Conservation (phyloP, 2,797 vertebrate species). For the Galagoides demidoff region DNA sequence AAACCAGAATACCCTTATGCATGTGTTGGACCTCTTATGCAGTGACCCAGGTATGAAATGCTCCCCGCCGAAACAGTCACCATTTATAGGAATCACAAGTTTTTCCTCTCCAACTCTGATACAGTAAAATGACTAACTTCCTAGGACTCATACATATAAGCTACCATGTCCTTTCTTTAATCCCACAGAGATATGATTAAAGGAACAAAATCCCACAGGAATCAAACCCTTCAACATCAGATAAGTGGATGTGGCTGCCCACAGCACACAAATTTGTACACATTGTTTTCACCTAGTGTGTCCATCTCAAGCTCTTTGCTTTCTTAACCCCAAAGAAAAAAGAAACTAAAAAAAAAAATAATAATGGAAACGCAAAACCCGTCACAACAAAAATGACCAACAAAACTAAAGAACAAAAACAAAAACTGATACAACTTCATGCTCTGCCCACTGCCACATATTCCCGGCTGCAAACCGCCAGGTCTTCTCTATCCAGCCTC, state of each 20-base stretch:
- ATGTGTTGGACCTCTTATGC: conserved; percentile 41
- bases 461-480: conserved; percentile 84
- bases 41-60: conserved; percentile 71
- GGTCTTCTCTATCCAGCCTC: conserved; percentile 77
- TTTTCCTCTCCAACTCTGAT: conserved; percentile 70
- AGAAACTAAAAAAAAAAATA: background rate
- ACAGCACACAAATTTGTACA: conserved; percentile 74
- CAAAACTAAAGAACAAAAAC: conserved; percentile 41
- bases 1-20: background rate
- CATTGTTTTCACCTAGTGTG: conserved; percentile 61
- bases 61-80: conserved; percentile 64
- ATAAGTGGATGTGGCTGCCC: conserved; percentile 75
- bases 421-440: conserved; percentile 81
- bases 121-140: conserved; percentile 80
- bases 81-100: conserved; percentile 68
- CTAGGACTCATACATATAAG: conserved; percentile 78
- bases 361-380: background rate
- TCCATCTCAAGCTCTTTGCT: conserved; percentile 29
- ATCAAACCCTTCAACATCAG: conserved; percentile 79
- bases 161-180: conserved; percentile 83
- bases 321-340: conserved; percentile 22
- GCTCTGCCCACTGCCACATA: conserved; percentile 77
- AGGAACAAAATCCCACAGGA: conserved; percentile 82
- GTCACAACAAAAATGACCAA: background rate
- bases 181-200: conserved; percentile 84